Evolutionary conservation across 1,140 invertebrate genomes (phyloP).

Genomic region (Drosophila sulfurigaster): DNA sequence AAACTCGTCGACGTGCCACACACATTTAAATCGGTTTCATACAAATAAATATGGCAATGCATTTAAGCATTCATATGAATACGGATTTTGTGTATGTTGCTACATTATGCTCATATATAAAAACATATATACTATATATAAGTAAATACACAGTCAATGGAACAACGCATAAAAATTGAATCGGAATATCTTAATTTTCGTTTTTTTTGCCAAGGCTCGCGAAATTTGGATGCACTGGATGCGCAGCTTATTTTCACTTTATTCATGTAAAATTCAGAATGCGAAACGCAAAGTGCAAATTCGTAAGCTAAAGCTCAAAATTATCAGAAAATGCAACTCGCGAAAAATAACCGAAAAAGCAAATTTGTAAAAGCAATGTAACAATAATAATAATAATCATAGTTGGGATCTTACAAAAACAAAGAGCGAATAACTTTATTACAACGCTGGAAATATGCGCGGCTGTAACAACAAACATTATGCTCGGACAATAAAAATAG

Average conservation of each 20-base stretch:
- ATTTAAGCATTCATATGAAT: constrained; percentile 1
- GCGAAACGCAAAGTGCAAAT: constrained; percentile 11
- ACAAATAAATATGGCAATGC: constrained; percentile 49
- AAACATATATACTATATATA: background rate
- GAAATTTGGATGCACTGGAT: constrained; percentile 3
- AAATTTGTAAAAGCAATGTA: constrained; percentile 29
- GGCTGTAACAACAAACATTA: constrained; percentile 37
- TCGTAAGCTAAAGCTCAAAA: constrained; percentile 4
- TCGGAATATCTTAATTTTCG: constrained; percentile 14
- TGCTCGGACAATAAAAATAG: constrained; percentile 7
- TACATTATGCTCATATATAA: background rate
- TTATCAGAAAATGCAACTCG: constrained; percentile 3
- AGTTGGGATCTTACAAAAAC: constrained; percentile 16
- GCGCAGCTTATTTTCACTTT: constrained; percentile 14
- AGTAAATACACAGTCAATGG: background rate
- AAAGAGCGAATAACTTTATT: constrained; percentile 27
- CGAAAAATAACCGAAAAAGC: constrained; percentile 3
- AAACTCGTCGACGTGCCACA: constrained; percentile 42
- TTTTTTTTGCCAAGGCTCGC: background rate
- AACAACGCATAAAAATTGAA: background rate
- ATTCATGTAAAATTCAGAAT: constrained; percentile 19
- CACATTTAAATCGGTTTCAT: constrained; percentile 59
- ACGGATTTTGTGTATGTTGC: background rate
- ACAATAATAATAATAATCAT: constrained; percentile 43
- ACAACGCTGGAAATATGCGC: constrained; percentile 27